Percentiles rank a stretch among this genome's conserved stretches.
These are phyloP conservation scores for Chelonus formosanus DNA, from an alignment of 2,888 invertebrate species.

Conservation along the genomic window DNA sequence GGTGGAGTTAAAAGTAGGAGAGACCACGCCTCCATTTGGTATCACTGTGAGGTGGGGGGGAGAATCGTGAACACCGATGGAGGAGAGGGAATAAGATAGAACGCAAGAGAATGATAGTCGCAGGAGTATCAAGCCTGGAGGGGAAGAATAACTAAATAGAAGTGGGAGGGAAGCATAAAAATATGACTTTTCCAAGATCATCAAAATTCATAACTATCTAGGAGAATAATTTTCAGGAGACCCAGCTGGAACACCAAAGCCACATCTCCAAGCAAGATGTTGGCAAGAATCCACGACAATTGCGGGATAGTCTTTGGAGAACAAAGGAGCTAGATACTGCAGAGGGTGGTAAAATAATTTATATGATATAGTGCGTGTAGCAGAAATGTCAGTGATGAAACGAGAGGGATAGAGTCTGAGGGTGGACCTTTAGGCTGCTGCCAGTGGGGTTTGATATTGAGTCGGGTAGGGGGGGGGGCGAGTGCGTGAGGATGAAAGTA, in stretches of 20 bases:
- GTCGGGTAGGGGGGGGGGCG: conserved; percentile 14
- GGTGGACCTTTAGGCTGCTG: conserved; percentile 41
- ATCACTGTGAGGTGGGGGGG: conserved; percentile 44
- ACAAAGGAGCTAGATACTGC: neutral
- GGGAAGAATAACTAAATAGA: conserved; percentile 25
- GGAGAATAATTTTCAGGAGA: no score
- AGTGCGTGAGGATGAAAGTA: conserved; percentile 33
- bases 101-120: conserved; percentile 37
- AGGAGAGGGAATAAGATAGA: conserved; percentile 50
- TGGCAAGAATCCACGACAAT: no score
- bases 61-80: conserved; percentile 23
- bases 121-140: conserved; percentile 15
- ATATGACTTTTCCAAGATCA: neutral
- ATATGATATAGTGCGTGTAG: neutral
- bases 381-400: no score
- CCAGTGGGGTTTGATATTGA: conserved; percentile 23
- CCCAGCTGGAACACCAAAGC: no score
- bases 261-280: no score
- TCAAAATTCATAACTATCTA: no score
- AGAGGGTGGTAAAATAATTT: conserved; percentile 24
- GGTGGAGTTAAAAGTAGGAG: conserved; percentile 51
- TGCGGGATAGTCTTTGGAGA: no score
- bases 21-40: conserved; percentile 53
- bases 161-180: conserved; percentile 23
- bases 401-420: conserved; percentile 27